Evolutionary conservation across 2,113 vertebrate genomes (phyloP), one percentile per base, ranked within the genome.

Genomic region (Perccottus glenii): DNA sequence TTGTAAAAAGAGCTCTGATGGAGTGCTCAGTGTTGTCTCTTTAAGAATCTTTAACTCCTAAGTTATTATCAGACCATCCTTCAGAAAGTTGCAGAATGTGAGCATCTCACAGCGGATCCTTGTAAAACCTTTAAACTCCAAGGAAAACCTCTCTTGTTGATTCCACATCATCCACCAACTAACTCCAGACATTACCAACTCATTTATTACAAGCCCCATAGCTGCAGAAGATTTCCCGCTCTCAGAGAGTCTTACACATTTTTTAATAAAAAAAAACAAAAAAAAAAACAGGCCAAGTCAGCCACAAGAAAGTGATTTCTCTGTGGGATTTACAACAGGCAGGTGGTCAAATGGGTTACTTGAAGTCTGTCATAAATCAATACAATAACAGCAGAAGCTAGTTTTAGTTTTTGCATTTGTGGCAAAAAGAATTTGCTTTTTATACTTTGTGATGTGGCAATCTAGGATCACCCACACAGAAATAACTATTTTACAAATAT

Each of bases 201-300:
- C 64, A n/a, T n/a, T 40, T 36, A 14, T 47, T 10, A 64, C 70
- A 0, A 38, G 16, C 59, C 76, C n/a, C n/a, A n/a, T n/a, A n/a
- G n/a, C n/a, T n/a, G n/a, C n/a, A n/a, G n/a, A 83, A 3, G 75
- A 90, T 69, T 67, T 85, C 12, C 85, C 81, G 56, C 86, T 89
- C 19, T 90, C 90, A 36, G 88, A 91, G 73, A 87, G 86, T 79
- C 83, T 90, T 3, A n/a, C n/a, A n/a, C n/a, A n/a, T n/a, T n/a
- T n/a, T n/a, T n/a, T n/a, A n/a, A n/a, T n/a, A n/a, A n/a, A n/a
- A n/a, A n/a, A n/a, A n/a, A n/a, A n/a, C n/a, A n/a, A n/a, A n/a
- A n/a, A n/a, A n/a, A n/a, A n/a, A n/a, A n/a, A 73, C 47, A 15
- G 65, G 47, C n/a, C n/a, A 64, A 64, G n/a, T 38, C 43, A 5